phyloP scores from a whole-genome alignment of 2,888 invertebrate genomes.

The Nomada lathburiana region DNA sequence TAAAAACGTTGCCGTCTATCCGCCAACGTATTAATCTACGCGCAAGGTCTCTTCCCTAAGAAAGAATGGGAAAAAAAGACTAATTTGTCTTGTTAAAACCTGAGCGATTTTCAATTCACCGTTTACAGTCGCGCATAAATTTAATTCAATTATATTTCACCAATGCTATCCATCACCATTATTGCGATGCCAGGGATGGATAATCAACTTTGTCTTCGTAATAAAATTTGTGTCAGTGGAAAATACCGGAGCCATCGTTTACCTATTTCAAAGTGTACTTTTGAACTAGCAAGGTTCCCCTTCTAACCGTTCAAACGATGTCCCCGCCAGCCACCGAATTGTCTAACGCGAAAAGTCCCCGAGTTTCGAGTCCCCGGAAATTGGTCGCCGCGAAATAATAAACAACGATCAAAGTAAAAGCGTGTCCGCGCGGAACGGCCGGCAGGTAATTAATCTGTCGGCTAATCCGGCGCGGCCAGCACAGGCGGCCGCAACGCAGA shows the following conservation, averaged over 20 bases:
- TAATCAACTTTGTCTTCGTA: no score
- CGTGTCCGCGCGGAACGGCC: conserved; percentile 14
- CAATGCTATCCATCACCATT: no score
- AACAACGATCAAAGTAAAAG: conserved; percentile 42
- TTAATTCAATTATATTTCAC: no score
- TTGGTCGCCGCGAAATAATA: conserved; percentile 15
- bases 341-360: no score
- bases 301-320: no score
- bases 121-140: background rate
- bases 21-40: background rate
- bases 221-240: no score
- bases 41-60: background rate
- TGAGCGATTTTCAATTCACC: background rate
- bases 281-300: no score
- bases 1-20: conserved; percentile 40
- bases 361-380: background rate
- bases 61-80: background rate
- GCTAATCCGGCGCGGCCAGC: conserved; percentile 29
- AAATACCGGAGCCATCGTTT: no score
- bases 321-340: no score
- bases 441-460: conserved; percentile 43
- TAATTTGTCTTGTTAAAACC: no score
- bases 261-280: no score
- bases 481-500: background rate
- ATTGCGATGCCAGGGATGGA: no score